Evolutionary conservation across 2,113 vertebrate genomes (phyloP).

Genomic region (Sapayoa aenigma): DNA sequence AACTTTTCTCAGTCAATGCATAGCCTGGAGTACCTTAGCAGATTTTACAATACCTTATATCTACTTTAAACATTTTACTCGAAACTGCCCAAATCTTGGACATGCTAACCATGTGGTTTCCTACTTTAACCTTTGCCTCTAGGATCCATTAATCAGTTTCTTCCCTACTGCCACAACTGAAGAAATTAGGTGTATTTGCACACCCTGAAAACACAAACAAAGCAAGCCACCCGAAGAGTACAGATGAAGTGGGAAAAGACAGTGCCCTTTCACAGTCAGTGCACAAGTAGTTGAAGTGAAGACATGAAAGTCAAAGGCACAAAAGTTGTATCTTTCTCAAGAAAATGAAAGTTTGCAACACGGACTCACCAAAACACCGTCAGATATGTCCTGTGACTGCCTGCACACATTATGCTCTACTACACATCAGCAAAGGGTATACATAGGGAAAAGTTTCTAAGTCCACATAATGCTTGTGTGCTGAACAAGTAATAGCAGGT

Average conservation of each 20-base stretch:
- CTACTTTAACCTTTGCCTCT: neutral
- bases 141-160: neutral
- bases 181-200: neutral
- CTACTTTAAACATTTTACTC: neutral
- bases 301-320: accelerated
- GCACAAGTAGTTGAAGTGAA: neutral
- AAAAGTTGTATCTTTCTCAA: neutral
- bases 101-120: accelerated
- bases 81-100: neutral
- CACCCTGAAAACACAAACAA: neutral
- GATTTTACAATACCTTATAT: neutral
- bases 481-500: neutral
- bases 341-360: neutral
- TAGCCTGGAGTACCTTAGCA: neutral
- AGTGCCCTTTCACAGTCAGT: neutral
- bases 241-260: neutral
- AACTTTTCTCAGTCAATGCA: neutral
- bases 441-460: neutral
- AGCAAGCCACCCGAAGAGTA: no score
- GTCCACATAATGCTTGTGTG: neutral
- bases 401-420: neutral
- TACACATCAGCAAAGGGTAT: neutral
- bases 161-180: neutral
- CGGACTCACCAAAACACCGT: neutral
- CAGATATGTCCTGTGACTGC: neutral